These are phyloP conservation scores for Drosophila watanabei DNA, from an alignment of 1,140 invertebrate species.

Conservation along the genomic window DNA sequence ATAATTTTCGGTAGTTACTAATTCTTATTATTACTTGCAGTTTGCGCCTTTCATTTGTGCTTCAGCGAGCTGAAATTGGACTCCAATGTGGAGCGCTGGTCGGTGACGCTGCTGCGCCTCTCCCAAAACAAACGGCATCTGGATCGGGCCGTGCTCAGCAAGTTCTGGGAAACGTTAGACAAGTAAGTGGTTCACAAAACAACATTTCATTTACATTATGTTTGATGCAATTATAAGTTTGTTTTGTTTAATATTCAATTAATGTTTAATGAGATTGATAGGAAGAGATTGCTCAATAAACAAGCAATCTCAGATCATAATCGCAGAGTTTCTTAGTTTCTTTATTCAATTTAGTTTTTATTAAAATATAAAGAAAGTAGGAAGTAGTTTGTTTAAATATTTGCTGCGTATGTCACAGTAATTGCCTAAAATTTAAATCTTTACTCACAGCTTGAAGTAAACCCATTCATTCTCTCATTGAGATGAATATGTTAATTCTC, in stretches of 20 bases:
- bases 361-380: too few species aligned
- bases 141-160: constrained; percentile 97
- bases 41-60: constrained; percentile 99
- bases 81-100: constrained; percentile 97
- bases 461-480: background rate
- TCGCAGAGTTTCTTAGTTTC: too few species aligned
- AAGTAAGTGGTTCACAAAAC: constrained; percentile 88
- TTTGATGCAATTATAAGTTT: background rate
- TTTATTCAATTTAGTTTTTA: too few species aligned
- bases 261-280: background rate
- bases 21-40: constrained; percentile 86
- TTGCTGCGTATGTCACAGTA: too few species aligned
- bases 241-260: background rate
- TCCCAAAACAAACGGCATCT: constrained; percentile 97
- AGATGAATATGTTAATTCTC: background rate
- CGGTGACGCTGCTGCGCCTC: constrained; percentile 96
- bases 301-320: too few species aligned
- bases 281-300: too few species aligned
- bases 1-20: background rate
- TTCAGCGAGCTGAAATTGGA: constrained; percentile 98
- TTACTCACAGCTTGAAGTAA: too few species aligned
- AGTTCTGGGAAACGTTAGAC: constrained; percentile 98
- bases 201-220: background rate
- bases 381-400: too few species aligned
- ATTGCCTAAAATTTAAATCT: too few species aligned